These are phyloP conservation scores for Rhadina sibilatrix DNA, from an alignment of 2,113 vertebrate species.

Conservation along the genomic window DNA sequence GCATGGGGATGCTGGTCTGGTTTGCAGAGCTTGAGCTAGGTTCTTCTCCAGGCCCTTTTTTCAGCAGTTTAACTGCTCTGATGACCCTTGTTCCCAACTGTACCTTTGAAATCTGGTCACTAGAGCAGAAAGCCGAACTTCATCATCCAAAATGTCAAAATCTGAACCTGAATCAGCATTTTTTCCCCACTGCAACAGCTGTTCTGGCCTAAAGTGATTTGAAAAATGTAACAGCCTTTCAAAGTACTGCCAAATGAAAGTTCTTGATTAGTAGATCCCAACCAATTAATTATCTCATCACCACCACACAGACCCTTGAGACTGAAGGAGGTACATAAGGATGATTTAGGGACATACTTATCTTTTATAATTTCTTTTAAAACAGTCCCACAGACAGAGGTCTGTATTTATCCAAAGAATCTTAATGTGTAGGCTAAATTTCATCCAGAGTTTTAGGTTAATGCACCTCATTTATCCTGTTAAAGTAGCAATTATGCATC, in stretches of 20 bases:
- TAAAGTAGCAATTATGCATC: not conserved
- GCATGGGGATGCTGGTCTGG: not conserved
- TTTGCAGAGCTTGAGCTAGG: not conserved
- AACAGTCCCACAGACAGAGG: not conserved
- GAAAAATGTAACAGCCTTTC: not conserved
- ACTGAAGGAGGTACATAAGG: not conserved
- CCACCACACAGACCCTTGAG: not conserved
- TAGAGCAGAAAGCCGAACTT: not conserved
- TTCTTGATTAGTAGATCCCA: not conserved
- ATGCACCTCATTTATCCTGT: not conserved
- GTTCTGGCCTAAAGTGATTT: not conserved
- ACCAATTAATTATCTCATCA: not conserved
- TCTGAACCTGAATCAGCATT: not conserved
- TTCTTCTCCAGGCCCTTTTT: not conserved
- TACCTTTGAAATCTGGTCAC: not conserved
- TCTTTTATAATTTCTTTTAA: not conserved
- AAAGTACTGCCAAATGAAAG: not conserved
- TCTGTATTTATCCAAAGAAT: not conserved
- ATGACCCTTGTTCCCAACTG: not conserved
- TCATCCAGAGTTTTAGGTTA: not conserved
- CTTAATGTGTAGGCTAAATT: not conserved
- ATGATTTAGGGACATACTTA: not conserved
- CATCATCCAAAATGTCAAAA: not conserved
- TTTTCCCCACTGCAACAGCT: not conserved
- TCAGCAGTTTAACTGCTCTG: not conserved